These are phyloP conservation scores for Meandrina meandrites DNA, from an alignment of 92 coral and sea anemone species.

Conservation along the genomic window DNA sequence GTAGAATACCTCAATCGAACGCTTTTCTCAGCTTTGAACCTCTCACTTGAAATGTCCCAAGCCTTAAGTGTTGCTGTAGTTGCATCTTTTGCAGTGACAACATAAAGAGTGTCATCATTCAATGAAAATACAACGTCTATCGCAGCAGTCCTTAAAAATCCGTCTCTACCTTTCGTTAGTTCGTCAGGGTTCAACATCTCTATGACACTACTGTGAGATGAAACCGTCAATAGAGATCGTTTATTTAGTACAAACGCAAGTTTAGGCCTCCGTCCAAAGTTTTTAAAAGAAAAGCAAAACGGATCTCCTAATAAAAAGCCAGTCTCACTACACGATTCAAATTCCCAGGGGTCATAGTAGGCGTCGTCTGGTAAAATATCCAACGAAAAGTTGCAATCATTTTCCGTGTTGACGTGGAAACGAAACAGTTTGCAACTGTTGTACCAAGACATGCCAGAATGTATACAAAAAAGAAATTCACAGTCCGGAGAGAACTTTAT, in stretches of 20 bases:
- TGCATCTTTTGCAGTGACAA: neutral
- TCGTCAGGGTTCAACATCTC: neutral
- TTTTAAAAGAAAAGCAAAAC: neutral
- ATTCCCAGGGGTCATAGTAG: neutral
- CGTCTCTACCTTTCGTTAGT: neutral
- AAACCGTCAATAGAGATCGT: neutral
- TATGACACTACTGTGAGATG: neutral
- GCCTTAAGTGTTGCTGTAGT: neutral
- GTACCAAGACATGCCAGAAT: neutral
- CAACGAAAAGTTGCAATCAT: neutral
- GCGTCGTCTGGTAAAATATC: neutral
- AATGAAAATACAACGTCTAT: neutral
- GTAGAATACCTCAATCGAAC: no score
- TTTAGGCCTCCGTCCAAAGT: fast-evolving
- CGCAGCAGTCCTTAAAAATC: neutral
- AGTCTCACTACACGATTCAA: neutral
- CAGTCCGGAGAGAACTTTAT: conserved; percentile 7
- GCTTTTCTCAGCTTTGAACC: neutral
- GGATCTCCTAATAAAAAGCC: conserved; percentile 11
- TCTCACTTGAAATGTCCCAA: neutral
- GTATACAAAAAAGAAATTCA: neutral
- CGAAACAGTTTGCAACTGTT: neutral
- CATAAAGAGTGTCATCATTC: conserved; percentile 5
- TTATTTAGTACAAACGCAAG: conserved; percentile 1
- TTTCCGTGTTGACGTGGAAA: neutral